Base-by-base conservation (phyloP, 30 jellyfish, hydroid and myxozoan species). In the Catostylus mosaicus region DNA sequence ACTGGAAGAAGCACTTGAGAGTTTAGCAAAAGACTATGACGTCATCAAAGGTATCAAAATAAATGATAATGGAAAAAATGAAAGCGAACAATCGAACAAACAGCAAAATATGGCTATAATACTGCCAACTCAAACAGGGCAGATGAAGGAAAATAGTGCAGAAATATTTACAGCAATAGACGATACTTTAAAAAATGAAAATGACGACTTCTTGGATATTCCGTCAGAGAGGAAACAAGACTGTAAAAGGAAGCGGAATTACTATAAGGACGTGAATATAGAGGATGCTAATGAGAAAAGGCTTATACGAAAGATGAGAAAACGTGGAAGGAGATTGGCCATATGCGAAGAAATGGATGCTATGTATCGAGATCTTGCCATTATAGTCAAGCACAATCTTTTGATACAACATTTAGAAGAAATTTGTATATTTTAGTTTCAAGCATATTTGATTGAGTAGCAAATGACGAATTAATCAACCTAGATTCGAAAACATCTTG, bases 331-430 rank as follows among this genome's bases (percentile, higher is more conserved):
- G 7, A 33, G 97, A 59, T 19, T 32, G 31, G 97, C 97, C 4
- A 84, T 90, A 26, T 84, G 96, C 81, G 78, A 61, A 26, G 97
- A 90, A 46, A 37, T 74, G 51, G 96, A 85, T 54, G 78, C 46
- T 27, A 33, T 90, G 18, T 90, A 84, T 43, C 68, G 64, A 3
- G 96, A 90, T 30, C 74, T 90, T n/a, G 75, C 96, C 0, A 78
- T 50, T 20, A 90, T 90, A 64, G 87, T 90, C 29, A 78, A 78
- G 38, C 96, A 90, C 51, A 90, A 90, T 66, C 72, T 90, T 7
- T 87, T 84, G 27, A 47, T 77, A 23, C 93, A 90, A 40, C 97
- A 90, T 56, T 88, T 83, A 2, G 97, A 90, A 54, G 97, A 90
- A 67, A 90, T 83, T 30, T 90, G 97, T 74, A 84, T 90, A 89